Evolutionary conservation across 2,888 invertebrate genomes (phyloP).

Genomic region (Tupiocoris notatus): DNA sequence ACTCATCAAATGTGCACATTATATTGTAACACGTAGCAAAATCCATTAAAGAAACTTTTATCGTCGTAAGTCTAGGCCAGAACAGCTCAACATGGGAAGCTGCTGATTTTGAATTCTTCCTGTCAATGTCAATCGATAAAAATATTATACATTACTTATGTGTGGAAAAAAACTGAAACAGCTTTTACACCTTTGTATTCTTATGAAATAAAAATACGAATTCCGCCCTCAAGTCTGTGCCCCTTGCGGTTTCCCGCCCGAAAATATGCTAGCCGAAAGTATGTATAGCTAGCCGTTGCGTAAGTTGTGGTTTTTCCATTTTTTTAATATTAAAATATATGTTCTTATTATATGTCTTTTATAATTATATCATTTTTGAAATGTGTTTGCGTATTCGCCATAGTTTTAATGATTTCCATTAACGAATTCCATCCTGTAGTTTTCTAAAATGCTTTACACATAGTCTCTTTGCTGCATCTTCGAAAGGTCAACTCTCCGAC

Average conservation of each 20-base stretch:
- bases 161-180: too few species aligned
- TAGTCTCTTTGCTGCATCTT: neutral
- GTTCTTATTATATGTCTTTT: too few species aligned
- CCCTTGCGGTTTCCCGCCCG: too few species aligned
- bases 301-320: neutral
- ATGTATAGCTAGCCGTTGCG: too few species aligned
- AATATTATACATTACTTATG: too few species aligned
- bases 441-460: too few species aligned
- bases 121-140: too few species aligned
- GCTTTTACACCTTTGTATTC: too few species aligned
- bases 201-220: too few species aligned
- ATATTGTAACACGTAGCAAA: constrained; percentile 35
- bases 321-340: neutral
- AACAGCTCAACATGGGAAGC: neutral
- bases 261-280: too few species aligned
- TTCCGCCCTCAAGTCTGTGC: neutral
- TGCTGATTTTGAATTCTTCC: neutral
- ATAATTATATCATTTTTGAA: too few species aligned
- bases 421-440: neutral
- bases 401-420: neutral
- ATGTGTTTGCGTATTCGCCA: neutral
- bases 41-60: constrained; percentile 4
- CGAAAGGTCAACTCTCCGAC: neutral
- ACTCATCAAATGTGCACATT: neutral
- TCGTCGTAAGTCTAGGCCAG: neutral